Evolutionary conservation across 1,140 invertebrate species (phyloP), one percentile per base, ranked within the genome.

Genomic region (Sitobion miscanthi): DNA sequence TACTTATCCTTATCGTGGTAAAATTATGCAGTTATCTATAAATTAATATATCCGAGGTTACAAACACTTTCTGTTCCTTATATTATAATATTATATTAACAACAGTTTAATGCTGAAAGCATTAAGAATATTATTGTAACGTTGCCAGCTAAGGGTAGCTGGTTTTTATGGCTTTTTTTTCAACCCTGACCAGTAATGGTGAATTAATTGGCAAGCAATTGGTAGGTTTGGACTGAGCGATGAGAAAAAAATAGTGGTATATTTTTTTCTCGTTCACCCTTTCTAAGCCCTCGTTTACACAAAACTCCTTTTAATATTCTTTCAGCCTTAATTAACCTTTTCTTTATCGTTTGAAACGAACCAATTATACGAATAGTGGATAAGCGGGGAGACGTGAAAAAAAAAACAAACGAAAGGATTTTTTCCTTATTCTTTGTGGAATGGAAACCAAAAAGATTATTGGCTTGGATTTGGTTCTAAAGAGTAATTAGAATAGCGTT

Each of bases 291-390:
- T 85, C 82, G 91, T 93, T 93, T 85, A 93, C 91, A 86, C 91
- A 85, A 93, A 93, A 93, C 91, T 93, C 77, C 91, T 93, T 93
- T 93, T 93, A 93, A 93, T 93, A 85, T 93, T 85, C 69, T 92
- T 83, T 83, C 62, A 30, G 77, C 35, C 91, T 85, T 93, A 93
- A 93, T 93, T 93, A 93, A 93, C 91, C 91, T 93, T 90, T 93
- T 93, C 82, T 86, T 93, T 93, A 93, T 93, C 82, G 69, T 92
- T 83, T 83, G 45, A 35, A 92, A 92, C 90, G 69, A 38, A 92
- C 77, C 69, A 38, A 92, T 92, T 92, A 83, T 52, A 83, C 49
- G 77, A 92, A 77, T 21, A 82, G 25, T 82, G 90, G 20, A 83
- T 83, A 69, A 62, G 77, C 14, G 82, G 47, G 49, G 8, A 20